These are phyloP conservation scores for Taenaris catops DNA, from an alignment of 2,888 invertebrate species.

Conservation along the genomic window DNA sequence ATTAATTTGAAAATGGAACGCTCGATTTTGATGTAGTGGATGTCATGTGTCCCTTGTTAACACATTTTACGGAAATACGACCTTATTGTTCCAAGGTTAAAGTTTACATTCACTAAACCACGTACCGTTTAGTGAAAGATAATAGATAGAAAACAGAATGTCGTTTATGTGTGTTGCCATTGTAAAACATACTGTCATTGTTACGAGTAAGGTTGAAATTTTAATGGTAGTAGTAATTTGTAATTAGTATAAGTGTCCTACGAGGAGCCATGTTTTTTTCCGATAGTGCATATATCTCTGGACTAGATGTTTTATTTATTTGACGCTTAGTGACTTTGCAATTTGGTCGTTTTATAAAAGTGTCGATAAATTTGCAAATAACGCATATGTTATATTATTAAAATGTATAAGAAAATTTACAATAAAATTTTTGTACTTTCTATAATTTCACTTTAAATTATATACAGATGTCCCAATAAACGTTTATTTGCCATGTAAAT, in stretches of 20 bases:
- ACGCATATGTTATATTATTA: too few species aligned
- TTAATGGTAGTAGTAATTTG: slow-evolving; percentile 16
- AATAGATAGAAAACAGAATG: slow-evolving; percentile 31
- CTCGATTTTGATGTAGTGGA: slow-evolving; percentile 77
- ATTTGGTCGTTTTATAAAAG: too few species aligned
- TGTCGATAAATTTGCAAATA: too few species aligned
- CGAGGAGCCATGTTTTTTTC: slow-evolving; percentile 32
- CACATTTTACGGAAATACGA: slow-evolving; percentile 10
- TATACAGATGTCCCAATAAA: too few species aligned
- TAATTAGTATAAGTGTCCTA: slow-evolving; percentile 44
- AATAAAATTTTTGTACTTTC: too few species aligned
- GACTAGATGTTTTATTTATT: too few species aligned
- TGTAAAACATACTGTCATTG: slow-evolving; percentile 26
- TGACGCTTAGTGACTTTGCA: too few species aligned
- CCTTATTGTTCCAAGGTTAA: slow-evolving; percentile 9
- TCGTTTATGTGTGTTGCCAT: slow-evolving; percentile 24
- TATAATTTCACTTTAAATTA: too few species aligned
- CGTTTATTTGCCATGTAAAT: too few species aligned
- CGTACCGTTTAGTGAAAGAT: slow-evolving; percentile 28
- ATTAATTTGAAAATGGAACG: slow-evolving; percentile 76
- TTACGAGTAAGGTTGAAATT: slow-evolving; percentile 13
- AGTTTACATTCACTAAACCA: slow-evolving; percentile 24
- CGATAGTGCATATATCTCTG: too few species aligned
- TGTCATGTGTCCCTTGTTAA: slow-evolving; percentile 44
- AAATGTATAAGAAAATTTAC: too few species aligned